Evolutionary conservation across 2,888 invertebrate genomes (phyloP).

Genomic region (Ramazzottius varieornatus): DNA sequence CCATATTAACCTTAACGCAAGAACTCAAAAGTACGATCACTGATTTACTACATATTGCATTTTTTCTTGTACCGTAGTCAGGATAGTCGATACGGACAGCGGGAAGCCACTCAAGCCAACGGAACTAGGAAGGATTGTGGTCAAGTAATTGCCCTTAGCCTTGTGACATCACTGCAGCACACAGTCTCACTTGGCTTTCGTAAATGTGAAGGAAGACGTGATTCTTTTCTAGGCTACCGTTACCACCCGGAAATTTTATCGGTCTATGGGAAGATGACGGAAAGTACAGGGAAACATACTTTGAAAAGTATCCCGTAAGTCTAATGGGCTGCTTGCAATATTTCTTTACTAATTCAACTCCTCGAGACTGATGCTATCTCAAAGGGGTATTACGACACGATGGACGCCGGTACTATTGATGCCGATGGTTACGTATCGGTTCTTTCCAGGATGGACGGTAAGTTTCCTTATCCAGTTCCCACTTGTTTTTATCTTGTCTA

Average conservation of each 20-base stretch:
- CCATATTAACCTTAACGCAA: not conserved
- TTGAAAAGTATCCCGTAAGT: constrained; percentile 50
- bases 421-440: constrained; percentile 59
- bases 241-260: constrained; percentile 63
- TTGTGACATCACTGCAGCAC: not conserved
- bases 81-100: constrained; percentile 35
- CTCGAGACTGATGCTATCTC: constrained; percentile 7
- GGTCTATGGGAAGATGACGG: constrained; percentile 56
- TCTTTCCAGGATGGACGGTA: constrained; percentile 57
- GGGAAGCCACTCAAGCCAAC: constrained; percentile 38
- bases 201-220: no score
- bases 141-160: constrained; percentile 15
- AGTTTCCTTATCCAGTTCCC: no score
- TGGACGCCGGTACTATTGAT: constrained; percentile 71
- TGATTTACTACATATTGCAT: constrained; percentile 6
- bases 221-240: constrained; percentile 40
- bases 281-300: constrained; percentile 51
- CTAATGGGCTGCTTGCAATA: not conserved
- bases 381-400: constrained; percentile 70
- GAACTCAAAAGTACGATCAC: not conserved
- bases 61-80: constrained; percentile 29
- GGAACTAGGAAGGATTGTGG: constrained; percentile 53
- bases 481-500: no score
- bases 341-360: not conserved
- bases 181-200: no score